Evolutionary conservation across 1,140 invertebrate species (phyloP).

Genomic region (Scaptomyza hsui): DNA sequence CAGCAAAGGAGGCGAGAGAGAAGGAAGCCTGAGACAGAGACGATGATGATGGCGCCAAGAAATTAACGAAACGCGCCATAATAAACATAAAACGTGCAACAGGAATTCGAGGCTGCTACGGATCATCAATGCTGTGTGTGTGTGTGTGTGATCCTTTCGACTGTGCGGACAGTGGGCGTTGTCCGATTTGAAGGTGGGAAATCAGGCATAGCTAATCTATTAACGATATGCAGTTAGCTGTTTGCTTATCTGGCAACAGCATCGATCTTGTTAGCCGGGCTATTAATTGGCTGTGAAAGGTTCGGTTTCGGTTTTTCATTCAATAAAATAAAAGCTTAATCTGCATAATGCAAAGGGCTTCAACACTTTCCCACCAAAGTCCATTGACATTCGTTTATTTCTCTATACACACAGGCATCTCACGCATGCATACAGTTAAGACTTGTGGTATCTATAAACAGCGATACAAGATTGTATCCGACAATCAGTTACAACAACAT

Average conservation of each 20-base stretch:
- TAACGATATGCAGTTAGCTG: constrained; percentile 58
- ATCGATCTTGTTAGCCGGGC: constrained; percentile 76
- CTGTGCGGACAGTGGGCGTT: constrained; percentile 34
- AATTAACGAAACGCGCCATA: constrained; percentile 79
- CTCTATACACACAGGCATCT: neutral
- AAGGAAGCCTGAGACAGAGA: constrained; percentile 18
- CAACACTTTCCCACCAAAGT: constrained; percentile 78
- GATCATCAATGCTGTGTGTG: constrained; percentile 19
- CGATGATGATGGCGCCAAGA: constrained; percentile 73
- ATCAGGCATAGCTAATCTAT: constrained; percentile 51
- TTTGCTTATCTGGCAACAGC: constrained; percentile 53
- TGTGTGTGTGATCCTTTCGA: constrained; percentile 20
- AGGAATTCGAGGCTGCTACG: constrained; percentile 20
- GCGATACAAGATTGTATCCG: constrained; percentile 69
- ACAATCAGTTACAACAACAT: constrained; percentile 59
- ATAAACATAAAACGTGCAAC: constrained; percentile 64
- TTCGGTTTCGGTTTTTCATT: constrained; percentile 53
- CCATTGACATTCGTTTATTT: constrained; percentile 65
- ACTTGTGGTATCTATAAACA: constrained; percentile 50
- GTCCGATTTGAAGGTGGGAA: constrained; percentile 27
- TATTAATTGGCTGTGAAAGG: constrained; percentile 81
- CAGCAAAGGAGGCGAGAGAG: constrained; percentile 63
- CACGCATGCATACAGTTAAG: constrained; percentile 38
- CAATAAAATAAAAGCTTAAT: constrained; percentile 60
- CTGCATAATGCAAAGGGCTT: constrained; percentile 68